Evolutionary conservation across 1,140 invertebrate species (phyloP), one percentile per base, ranked within the genome.

Genomic region (Neocloeon triangulifer): DNA sequence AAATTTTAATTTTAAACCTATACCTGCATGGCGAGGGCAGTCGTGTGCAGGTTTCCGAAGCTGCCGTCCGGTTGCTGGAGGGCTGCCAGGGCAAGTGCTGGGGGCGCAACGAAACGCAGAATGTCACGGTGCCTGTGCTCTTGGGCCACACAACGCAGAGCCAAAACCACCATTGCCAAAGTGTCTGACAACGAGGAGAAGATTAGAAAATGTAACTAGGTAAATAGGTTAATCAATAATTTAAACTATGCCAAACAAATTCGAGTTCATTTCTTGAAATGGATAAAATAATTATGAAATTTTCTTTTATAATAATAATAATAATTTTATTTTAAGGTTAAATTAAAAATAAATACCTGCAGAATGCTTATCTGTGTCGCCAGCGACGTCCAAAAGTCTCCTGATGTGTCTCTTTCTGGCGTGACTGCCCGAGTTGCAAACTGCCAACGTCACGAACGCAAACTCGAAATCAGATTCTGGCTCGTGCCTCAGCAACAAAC

Each of bases 141-240:
- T 37, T 74, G 75, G n/a, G 77, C 72, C 33, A 82, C 74, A 49
- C 80, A 86, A 31, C 73, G 67, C 32, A 84, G 51, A 0, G 78
- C 77, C 48, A 84, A 52, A 15, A 82, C 71, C 12, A 78, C 74
- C 68, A 81, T 78, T 0, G 76, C 71, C 38, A 81, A 69, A 2
- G 79, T 80, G 41, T 85, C 80, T 72, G 45, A 4, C 55, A 52
- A 29, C 21, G n/a, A n/a, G n/a, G n/a, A n/a, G n/a, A n/a, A n/a
- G n/a, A n/a, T n/a, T n/a, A n/a, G n/a, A n/a, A n/a, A n/a, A n/a
- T n/a, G n/a, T n/a, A n/a, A n/a, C n/a, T n/a, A n/a, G n/a, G n/a
- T n/a, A n/a, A n/a, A n/a, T n/a, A n/a, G n/a, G n/a, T n/a, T n/a
- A n/a, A n/a, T n/a, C n/a, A n/a, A n/a, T n/a, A n/a, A n/a, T n/a